Evolutionary conservation across 2,797 vertebrate species (phyloP).

Genomic region (Tolypeutes matacus): DNA sequence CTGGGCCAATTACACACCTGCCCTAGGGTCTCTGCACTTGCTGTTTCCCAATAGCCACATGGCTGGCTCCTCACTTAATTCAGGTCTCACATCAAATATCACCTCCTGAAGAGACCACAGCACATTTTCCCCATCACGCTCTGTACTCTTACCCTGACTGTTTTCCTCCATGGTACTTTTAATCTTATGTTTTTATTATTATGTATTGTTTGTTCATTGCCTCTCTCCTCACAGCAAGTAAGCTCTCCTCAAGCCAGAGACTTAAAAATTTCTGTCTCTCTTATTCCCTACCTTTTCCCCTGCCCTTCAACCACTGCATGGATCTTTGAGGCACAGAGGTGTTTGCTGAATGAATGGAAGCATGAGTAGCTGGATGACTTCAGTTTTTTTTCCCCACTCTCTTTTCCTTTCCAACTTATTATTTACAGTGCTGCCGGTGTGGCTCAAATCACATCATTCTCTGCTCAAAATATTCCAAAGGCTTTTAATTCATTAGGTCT

Average conservation of each 20-base stretch:
- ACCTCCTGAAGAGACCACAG: neutral
- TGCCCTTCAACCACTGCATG: neutral
- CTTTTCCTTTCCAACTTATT: neutral
- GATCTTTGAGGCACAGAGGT: neutral
- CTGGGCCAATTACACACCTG: neutral
- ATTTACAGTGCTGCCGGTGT: neutral
- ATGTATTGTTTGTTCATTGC: neutral
- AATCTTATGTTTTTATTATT: neutral
- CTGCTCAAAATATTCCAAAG: neutral
- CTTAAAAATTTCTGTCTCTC: neutral
- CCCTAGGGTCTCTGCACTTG: neutral
- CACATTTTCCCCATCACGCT: neutral
- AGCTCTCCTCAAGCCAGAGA: neutral
- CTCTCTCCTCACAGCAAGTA: neutral
- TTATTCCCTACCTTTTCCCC: neutral
- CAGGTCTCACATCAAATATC: neutral
- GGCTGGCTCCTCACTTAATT: neutral
- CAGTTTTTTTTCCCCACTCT: neutral
- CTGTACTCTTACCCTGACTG: neutral
- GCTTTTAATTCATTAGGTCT: constrained; percentile 6
- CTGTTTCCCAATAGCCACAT: neutral
- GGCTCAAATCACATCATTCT: neutral
- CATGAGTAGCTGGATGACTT: neutral
- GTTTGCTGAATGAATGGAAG: neutral
- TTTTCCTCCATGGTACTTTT: neutral